phyloP scores from a whole-genome alignment of 2,113 vertebrate genomes.

The Otis tarda region DNA sequence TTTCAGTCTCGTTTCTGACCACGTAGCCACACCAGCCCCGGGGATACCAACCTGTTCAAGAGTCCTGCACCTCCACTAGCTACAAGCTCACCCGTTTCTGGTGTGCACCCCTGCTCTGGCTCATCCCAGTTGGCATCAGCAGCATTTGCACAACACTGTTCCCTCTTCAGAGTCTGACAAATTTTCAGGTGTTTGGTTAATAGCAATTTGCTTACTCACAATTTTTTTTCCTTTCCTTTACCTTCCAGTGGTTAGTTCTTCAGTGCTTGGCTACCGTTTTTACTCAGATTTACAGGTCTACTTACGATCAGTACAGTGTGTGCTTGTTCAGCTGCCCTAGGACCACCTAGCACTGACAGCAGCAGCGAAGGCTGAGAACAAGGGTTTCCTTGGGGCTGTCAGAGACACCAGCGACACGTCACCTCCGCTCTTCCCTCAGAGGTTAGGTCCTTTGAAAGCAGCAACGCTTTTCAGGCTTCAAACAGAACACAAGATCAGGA shows the following conservation, averaged over 20 bases:
- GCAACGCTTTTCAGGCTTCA: background rate
- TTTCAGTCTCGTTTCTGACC: background rate
- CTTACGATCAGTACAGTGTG: accelerated
- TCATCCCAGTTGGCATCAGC: accelerated
- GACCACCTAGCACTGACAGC: background rate
- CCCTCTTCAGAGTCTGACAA: background rate
- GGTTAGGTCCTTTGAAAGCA: background rate
- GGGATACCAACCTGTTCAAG: accelerated
- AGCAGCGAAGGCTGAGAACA: background rate
- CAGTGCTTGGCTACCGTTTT: background rate
- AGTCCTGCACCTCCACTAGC: accelerated
- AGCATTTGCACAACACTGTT: accelerated
- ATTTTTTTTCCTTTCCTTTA: background rate
- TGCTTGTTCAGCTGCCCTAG: background rate
- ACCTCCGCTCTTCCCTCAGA: background rate
- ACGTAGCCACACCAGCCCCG: accelerated
- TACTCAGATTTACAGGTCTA: background rate
- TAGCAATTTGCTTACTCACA: accelerated
- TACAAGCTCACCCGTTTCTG: accelerated
- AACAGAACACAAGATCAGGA: slow-evolving; percentile 52
- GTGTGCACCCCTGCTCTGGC: accelerated
- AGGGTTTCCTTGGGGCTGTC: background rate
- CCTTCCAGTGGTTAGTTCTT: background rate
- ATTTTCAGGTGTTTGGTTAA: background rate
- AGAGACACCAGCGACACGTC: background rate